Evolutionary conservation across 2,113 vertebrate species (phyloP).

Genomic region (Rissa tridactyla): DNA sequence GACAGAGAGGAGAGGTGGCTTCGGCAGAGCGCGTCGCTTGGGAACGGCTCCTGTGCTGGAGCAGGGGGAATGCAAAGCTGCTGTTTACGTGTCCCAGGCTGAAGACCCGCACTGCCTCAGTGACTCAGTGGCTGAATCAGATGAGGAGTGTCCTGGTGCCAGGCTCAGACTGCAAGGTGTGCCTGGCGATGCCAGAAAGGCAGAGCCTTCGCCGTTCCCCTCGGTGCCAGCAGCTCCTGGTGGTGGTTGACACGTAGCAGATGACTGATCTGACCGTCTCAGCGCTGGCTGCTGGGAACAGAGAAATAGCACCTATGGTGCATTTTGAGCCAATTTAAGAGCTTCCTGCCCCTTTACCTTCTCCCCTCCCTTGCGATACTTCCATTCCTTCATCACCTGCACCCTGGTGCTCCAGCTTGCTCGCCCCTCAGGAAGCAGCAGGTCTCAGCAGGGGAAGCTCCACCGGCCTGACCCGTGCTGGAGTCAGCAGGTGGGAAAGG

Average conservation of each 20-base stretch:
- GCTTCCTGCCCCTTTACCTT: neutral
- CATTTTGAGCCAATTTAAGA: neutral
- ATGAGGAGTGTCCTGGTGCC: neutral
- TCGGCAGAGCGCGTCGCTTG: neutral
- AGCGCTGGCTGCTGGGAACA: neutral
- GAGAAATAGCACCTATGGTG: neutral
- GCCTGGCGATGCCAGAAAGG: neutral
- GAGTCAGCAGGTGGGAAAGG: neutral
- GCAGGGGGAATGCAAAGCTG: neutral
- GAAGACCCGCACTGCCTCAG: neutral
- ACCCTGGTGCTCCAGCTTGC: neutral
- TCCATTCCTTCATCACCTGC: neutral
- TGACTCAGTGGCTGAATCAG: neutral
- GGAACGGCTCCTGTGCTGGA: neutral
- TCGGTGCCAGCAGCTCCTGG: neutral
- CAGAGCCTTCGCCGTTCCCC: rapidly evolving
- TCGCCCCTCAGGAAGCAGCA: neutral
- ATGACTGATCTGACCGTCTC: neutral
- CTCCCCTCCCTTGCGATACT: neutral
- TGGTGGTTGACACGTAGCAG: neutral
- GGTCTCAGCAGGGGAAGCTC: neutral
- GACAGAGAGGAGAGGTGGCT: neutral
- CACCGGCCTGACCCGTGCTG: neutral
- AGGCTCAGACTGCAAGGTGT: neutral
- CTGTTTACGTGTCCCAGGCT: neutral